Percentiles rank a stretch among this genome's conserved stretches.
Conservation (phyloP, 2,888 invertebrate species). For the Chelonus formosanus region DNA sequence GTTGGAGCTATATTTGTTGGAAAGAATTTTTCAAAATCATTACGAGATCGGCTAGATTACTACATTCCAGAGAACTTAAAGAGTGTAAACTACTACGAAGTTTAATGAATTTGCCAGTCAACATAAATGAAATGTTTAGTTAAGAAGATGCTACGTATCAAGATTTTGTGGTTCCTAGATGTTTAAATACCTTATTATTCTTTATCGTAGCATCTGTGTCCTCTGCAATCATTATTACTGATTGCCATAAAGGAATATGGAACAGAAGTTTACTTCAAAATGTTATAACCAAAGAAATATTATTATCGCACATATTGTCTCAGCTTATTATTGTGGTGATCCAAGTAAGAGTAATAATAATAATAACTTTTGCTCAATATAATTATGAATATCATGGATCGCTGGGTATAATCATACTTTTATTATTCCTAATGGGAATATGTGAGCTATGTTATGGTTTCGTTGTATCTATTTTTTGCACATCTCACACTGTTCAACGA, state of each 20-base stretch:
- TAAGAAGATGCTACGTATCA: conserved; percentile 74
- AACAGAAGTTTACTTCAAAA: conserved; percentile 86
- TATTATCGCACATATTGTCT: conserved; percentile 80
- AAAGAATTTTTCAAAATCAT: conserved; percentile 76
- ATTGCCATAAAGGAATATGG: conserved; percentile 85
- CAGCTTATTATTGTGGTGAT: conserved; percentile 79
- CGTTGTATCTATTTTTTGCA: conserved; percentile 81
- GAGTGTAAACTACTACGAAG: conserved; percentile 73
- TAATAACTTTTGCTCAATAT: conserved; percentile 72
- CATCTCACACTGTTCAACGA: conserved; percentile 79
- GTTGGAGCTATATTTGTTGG: conserved; percentile 76
- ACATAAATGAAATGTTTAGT: conserved; percentile 74
- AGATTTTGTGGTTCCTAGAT: conserved; percentile 82
- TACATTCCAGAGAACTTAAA: conserved; percentile 52
- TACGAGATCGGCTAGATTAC: conserved; percentile 69
- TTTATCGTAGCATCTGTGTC: conserved; percentile 87
- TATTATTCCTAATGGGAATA: conserved; percentile 78
- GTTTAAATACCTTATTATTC: conserved; percentile 85
- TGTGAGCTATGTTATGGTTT: conserved; percentile 89
- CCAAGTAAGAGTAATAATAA: conserved; percentile 73
- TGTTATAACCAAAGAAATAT: conserved; percentile 81
- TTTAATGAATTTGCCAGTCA: conserved; percentile 71
- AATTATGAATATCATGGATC: conserved; percentile 73
- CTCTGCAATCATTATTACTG: conserved; percentile 81
- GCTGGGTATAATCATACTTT: conserved; percentile 68